A percentile compares a stretch with the other conserved stretches of the same genome.
Conservation (phyloP, 2,888 invertebrate species). For the Platycheirus rosarum region DNA sequence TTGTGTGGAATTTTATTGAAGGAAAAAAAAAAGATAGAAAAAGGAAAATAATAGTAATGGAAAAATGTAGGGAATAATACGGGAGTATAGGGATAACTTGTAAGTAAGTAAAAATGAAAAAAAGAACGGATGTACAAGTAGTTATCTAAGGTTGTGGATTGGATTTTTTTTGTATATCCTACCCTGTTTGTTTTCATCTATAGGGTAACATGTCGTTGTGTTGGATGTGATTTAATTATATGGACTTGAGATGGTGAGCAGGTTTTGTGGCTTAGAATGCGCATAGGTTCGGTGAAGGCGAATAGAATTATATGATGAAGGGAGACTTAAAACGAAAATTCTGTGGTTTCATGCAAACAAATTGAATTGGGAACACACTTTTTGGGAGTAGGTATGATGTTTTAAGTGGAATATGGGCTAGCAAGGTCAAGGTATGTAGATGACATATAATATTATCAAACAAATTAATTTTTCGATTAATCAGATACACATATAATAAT, state of each 20-base stretch:
- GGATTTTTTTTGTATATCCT: slow-evolving; percentile 39
- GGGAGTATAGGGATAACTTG: slow-evolving; percentile 55
- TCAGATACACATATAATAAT: too few species aligned
- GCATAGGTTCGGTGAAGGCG: background rate
- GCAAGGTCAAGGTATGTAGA: too few species aligned
- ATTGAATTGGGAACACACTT: too few species aligned
- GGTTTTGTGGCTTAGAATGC: slow-evolving; percentile 21
- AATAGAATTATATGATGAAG: too few species aligned
- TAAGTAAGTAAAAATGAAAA: slow-evolving; percentile 6
- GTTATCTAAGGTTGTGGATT: slow-evolving; percentile 55
- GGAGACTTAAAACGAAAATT: too few species aligned
- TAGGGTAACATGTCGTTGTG: slow-evolving; percentile 57
- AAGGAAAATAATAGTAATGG: slow-evolving; percentile 22
- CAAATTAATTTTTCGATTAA: too few species aligned
- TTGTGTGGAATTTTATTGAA: slow-evolving; percentile 54
- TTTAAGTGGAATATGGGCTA: too few species aligned
- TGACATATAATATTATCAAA: too few species aligned
- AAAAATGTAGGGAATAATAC: slow-evolving; percentile 60
- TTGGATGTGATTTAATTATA: slow-evolving; percentile 65
- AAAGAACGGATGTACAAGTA: slow-evolving; percentile 71
- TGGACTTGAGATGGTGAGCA: slow-evolving; percentile 45
- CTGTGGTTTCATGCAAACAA: too few species aligned
- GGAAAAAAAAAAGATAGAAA: slow-evolving; percentile 25
- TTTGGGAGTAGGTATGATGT: too few species aligned
- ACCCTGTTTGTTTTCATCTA: too few species aligned